Base-by-base conservation (phyloP, 1,140 invertebrate species). In the Rhizoglyphus robini region DNA sequence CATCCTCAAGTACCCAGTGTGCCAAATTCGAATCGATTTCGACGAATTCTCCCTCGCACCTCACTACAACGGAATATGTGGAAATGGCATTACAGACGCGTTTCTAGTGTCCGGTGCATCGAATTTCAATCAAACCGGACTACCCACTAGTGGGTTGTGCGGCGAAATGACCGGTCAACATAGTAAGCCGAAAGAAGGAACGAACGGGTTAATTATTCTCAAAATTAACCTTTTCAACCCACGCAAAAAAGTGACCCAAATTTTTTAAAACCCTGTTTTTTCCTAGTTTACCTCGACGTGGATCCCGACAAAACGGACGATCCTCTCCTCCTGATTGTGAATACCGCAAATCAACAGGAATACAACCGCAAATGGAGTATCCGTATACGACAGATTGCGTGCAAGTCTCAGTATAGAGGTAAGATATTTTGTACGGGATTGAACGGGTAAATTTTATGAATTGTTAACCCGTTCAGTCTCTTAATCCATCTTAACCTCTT, bases 351-450 rank as follows among this genome's bases (percentile, higher is more conserved):
- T 61, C 67, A 69, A 41, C 68, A 69, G 25, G 32, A 46, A 18
- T 69, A 67, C 31, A 69, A 67, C 47, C 32, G 68, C 13, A 67
- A 67, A 38, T 69, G 68, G 68, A 64, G 60, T 27, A 68, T 69
- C 29, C 30, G 66, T 30, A 65, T 69, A 23, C 61, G 57, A 41
- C 68, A 69, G 30, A 65, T 69, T 48, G 36, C 68, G 11, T 69
- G 68, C 34, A 68, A 69, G 23, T 69, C 68, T 31, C 61, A 47
- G 20, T 69, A 61, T 25, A 51, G 65, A 63, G 63, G 63, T 65
- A 29, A 65, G 18, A n/a, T 2, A 3, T 27, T 1, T n/a, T 63
- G n/a, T 63, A 54, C 13, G 18, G 4, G 13, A 63, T 63, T 54
- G 13, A 63, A 8, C 27, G 32, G 11, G 11, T 5, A 20, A 25